Evolutionary conservation across 2,888 invertebrate species (phyloP).

Genomic region (Drosophila pegasa): DNA sequence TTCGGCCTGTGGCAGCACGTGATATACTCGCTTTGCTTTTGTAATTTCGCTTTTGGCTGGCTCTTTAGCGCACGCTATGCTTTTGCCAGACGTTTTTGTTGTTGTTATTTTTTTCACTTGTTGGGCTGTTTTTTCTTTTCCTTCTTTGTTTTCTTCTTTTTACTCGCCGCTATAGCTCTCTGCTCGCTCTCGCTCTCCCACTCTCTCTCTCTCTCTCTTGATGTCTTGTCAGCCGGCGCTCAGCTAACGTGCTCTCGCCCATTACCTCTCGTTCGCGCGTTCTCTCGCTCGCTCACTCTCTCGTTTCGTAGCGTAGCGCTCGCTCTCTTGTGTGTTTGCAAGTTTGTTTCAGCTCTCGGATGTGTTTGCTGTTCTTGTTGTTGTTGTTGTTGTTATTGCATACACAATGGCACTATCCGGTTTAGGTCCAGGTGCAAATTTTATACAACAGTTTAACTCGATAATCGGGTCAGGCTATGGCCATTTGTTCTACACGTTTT

Average conservation of each 20-base stretch:
- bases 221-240: constrained; percentile 32
- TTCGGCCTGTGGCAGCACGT: constrained; percentile 62
- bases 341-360: constrained; percentile 16
- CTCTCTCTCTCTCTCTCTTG: background rate
- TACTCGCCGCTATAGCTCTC: constrained; percentile 43
- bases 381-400: constrained; percentile 48
- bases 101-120: constrained; percentile 66
- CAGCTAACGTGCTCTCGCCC: constrained; percentile 26
- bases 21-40: constrained; percentile 80
- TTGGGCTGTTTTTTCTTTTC: constrained; percentile 74
- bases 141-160: constrained; percentile 56
- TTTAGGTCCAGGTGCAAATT: constrained; percentile 80
- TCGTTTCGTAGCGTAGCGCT: constrained; percentile 4
- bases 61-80: constrained; percentile 75
- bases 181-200: background rate
- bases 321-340: constrained; percentile 9
- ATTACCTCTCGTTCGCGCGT: constrained; percentile 25
- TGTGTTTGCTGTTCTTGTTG: constrained; percentile 41
- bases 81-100: constrained; percentile 66
- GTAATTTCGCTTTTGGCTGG: constrained; percentile 65
- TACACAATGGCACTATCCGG: constrained; percentile 75
- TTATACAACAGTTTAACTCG: constrained; percentile 78
- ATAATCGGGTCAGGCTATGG: constrained; percentile 76
- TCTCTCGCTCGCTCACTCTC: constrained; percentile 9
- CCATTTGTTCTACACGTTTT: constrained; percentile 62